Conservation (phyloP, 2,888 invertebrate genomes). For the Uropetala carovei region DNA sequence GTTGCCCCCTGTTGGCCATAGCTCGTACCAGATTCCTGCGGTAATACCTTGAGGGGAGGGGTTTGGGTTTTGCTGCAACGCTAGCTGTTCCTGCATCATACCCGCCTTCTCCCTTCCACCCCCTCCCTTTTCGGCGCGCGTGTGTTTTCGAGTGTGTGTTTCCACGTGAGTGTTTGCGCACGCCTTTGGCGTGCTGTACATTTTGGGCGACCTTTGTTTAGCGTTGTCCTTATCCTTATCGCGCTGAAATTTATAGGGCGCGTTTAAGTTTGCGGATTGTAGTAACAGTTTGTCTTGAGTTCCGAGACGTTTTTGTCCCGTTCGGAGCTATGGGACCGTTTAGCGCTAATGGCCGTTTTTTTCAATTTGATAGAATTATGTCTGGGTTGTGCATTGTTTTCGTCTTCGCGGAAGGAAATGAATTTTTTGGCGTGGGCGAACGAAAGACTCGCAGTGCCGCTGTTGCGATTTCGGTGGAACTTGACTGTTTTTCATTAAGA, state of each 20-base stretch:
- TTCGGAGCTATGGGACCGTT: neutral
- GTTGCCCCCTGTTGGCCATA: slow-evolving; percentile 69
- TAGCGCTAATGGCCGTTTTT: neutral
- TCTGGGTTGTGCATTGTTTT: neutral
- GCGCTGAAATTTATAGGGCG: neutral
- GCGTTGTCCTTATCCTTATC: neutral
- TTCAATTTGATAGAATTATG: neutral
- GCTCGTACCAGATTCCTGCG: slow-evolving; percentile 67
- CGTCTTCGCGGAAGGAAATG: no score
- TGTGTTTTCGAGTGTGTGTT: neutral
- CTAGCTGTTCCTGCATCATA: neutral
- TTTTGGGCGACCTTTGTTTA: neutral
- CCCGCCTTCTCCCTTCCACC: neutral
- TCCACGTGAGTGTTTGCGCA: neutral
- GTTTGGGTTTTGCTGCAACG: slow-evolving; percentile 21
- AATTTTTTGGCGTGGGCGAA: no score
- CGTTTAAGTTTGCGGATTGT: slow-evolving; percentile 18
- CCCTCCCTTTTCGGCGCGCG: neutral
- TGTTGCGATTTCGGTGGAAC: no score
- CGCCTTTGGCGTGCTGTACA: slow-evolving; percentile 10
- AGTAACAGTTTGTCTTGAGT: slow-evolving; percentile 17
- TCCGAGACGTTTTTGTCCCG: neutral
- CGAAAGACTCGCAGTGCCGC: no score
- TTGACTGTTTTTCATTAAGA: no score
- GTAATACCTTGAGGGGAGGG: slow-evolving; percentile 17